Evolutionary conservation across 1,140 invertebrate species (phyloP), one percentile per base, ranked within the genome.

Genomic region (Ips nitidus): DNA sequence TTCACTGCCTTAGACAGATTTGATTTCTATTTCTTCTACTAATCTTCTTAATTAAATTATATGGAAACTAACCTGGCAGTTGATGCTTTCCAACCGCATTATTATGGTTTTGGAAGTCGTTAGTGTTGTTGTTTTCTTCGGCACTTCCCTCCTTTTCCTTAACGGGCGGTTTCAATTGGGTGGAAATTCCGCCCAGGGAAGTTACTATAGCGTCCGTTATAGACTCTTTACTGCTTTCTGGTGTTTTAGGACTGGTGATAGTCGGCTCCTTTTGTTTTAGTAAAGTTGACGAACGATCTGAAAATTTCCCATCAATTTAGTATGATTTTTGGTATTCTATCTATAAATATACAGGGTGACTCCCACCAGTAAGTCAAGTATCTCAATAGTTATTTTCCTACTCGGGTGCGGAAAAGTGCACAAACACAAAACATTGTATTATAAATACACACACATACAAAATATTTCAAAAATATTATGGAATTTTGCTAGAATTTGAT

Each of bases 241-340:
- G 22, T 56, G 39, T 71, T 50, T 60, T 60, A 8, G 38, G 8
- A 3, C 8, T 7, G 41, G 41, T 52, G 2, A 8, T 37, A 41
- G 41, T 42, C n/a, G 53, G 1, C 36, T 61, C 65, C 45, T 61
- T 68, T 58, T 71, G 62, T 52, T 71, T 71, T 42, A 67, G 43
- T 40, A 71, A 8, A 40, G 63, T 41, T 4, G 55, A 52, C 8
- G 64, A 52, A 40, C 47, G 41, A 67, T 66, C 69, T 71, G 56
- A 3, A 71, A 59, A 22, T 22, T 22, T 22, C 22, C 3, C 7
- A 50, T 50, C 3, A 50, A 50, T 50, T 6, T 8, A 6, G 45
- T 22, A 50, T 50, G 3, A 22, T 22, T 22, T 22, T 22, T 22
- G 22, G 22, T 22, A 22, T 22, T 22, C 22, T 22, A 22, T 22